Evolutionary conservation across 1,140 invertebrate species (phyloP).

Genomic region (Trichonephila clavipes): DNA sequence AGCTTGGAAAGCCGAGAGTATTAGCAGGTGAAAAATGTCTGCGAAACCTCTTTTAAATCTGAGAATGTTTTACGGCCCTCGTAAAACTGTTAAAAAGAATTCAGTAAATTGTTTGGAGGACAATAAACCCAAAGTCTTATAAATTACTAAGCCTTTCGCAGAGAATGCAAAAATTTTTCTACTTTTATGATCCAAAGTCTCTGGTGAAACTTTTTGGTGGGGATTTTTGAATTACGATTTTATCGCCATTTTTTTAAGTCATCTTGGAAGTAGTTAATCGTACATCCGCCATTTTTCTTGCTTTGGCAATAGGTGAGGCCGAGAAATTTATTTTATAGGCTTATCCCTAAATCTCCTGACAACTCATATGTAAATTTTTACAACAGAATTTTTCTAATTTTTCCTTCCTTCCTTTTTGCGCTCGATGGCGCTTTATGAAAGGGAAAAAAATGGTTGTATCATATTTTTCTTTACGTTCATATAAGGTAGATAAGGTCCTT

Average conservation of each 20-base stretch:
- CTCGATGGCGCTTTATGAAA: not conserved
- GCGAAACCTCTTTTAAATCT: constrained; percentile 11
- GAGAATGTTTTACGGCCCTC: constrained; percentile 20
- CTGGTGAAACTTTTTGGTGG: not conserved
- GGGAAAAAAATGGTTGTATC: not conserved
- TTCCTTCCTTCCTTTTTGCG: not conserved
- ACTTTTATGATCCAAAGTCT: not conserved
- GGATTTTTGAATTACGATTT: constrained; percentile 47
- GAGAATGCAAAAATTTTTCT: not conserved
- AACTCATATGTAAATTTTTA: constrained; percentile 28
- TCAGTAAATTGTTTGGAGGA: constrained; percentile 32
- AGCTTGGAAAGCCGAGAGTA: not conserved
- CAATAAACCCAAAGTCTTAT: constrained; percentile 31
- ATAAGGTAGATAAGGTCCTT: not conserved
- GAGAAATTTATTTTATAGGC: constrained; percentile 3
- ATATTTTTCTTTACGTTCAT: not conserved
- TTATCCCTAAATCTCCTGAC: constrained; percentile 26
- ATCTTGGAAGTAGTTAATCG: not conserved
- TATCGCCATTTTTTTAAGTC: constrained; percentile 9
- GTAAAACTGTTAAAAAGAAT: constrained; percentile 47
- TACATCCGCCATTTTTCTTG: constrained; percentile 1
- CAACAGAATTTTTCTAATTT: not conserved
- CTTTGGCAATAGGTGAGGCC: not conserved
- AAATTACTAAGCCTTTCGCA: constrained; percentile 27
- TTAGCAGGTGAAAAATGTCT: constrained; percentile 45